Evolutionary conservation across 2,113 vertebrate species (phyloP).

Genomic region (Procavia capensis): DNA sequence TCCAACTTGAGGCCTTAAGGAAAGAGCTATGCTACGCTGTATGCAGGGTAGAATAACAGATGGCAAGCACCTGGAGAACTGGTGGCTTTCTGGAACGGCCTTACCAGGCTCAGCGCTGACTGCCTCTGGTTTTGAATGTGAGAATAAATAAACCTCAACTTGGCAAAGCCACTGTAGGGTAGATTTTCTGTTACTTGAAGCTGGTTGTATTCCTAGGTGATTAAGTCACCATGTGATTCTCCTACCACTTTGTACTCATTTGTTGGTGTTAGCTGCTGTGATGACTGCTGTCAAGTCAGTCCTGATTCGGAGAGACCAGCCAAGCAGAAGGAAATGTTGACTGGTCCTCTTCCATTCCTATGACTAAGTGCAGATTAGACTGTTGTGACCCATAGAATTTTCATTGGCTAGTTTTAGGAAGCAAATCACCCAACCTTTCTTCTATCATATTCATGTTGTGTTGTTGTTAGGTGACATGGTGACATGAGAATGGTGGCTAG

Average conservation of each 20-base stretch:
- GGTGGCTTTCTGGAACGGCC: background rate
- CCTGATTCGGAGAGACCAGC: no score
- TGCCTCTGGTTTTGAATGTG: background rate
- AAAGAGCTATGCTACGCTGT: background rate
- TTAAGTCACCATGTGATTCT: background rate
- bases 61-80: background rate
- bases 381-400: no score
- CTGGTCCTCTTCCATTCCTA: no score
- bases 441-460: no score
- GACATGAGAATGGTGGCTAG: no score
- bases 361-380: no score
- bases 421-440: no score
- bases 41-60: background rate
- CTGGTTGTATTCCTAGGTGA: background rate
- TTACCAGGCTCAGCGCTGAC: background rate
- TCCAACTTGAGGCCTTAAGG: background rate
- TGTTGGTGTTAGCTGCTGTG: no score
- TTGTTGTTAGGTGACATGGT: no score
- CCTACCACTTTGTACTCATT: background rate
- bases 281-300: no score
- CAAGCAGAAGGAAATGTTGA: no score
- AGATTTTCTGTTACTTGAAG: background rate
- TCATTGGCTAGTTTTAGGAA: no score
- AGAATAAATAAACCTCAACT: background rate
- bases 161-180: background rate